Evolutionary conservation across 2,888 invertebrate species (phyloP).

Genomic region (Hirudinaria manillensis): DNA sequence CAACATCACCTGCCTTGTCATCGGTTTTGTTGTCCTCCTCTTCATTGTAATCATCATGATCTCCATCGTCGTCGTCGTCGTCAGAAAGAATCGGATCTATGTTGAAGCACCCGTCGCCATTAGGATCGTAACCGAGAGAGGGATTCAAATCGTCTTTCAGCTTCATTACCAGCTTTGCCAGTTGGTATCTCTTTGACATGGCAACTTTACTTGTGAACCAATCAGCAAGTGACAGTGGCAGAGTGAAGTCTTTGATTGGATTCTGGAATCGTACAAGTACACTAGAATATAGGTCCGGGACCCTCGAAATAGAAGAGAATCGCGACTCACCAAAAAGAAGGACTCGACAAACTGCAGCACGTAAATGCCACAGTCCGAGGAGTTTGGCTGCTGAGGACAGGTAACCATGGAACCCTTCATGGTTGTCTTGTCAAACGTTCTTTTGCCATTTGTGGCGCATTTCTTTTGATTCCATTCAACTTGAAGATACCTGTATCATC

Average conservation of each 20-base stretch:
- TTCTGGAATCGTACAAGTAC: background rate
- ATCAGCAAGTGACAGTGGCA: constrained; percentile 12
- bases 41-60: constrained; percentile 9
- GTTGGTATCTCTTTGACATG: constrained; percentile 23
- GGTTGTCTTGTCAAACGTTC: constrained; percentile 71
- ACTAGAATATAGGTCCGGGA: background rate
- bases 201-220: constrained; percentile 26
- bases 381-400: constrained; percentile 93
- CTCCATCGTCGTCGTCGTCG: constrained; percentile 19
- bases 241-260: constrained; percentile 23
- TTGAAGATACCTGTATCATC: constrained; percentile 55
- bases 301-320: background rate
- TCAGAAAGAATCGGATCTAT: constrained; percentile 5
- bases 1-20: background rate
- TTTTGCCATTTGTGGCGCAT: constrained; percentile 45
- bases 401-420: constrained; percentile 81
- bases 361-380: constrained; percentile 91
- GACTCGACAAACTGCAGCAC: constrained; percentile 91
- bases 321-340: constrained; percentile 70
- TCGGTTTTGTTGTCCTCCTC: constrained; percentile 1
- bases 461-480: constrained; percentile 59
- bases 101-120: constrained; percentile 32
- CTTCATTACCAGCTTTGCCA: constrained; percentile 61
- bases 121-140: constrained; percentile 38
- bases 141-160: constrained; percentile 64